Conservation (phyloP, 2,888 invertebrate genomes). For the Pecten maximus region DNA sequence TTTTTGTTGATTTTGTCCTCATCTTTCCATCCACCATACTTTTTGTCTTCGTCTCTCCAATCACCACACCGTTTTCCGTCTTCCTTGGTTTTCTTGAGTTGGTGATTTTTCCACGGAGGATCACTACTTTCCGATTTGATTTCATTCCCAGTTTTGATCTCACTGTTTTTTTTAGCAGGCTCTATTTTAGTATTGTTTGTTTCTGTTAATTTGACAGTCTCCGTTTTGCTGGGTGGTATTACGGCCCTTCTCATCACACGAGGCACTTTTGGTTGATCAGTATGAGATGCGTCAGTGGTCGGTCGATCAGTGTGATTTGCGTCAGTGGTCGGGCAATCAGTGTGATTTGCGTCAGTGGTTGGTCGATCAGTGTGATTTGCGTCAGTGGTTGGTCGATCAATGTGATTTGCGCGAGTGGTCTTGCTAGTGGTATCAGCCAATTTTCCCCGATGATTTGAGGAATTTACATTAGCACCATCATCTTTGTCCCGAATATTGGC, state of each 20-base stretch:
- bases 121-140: conserved; percentile 53
- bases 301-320: conserved; percentile 42
- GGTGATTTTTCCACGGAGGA: conserved; percentile 64
- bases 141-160: conserved; percentile 34
- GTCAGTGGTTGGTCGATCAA: background rate
- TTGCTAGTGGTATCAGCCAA: background rate
- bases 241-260: background rate
- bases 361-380: background rate
- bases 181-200: conserved; percentile 52
- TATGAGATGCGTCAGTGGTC: conserved; percentile 48
- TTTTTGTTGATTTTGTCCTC: conserved; percentile 28
- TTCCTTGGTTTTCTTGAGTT: conserved; percentile 41
- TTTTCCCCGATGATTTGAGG: conserved; percentile 36
- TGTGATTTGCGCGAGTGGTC: too few relatives aligned
- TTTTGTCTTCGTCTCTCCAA: conserved; percentile 22
- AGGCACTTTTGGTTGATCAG: conserved; percentile 47
- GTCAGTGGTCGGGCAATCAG: too few relatives aligned
- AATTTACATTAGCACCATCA: conserved; percentile 39
- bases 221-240: background rate
- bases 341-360: too few relatives aligned
- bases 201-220: conserved; percentile 22
- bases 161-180: conserved; percentile 43
- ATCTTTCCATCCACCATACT: background rate
- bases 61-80: background rate
- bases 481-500: conserved; percentile 66